Evolutionary conservation across 2,113 vertebrate species (phyloP).

Genomic region (Falco punctatus): DNA sequence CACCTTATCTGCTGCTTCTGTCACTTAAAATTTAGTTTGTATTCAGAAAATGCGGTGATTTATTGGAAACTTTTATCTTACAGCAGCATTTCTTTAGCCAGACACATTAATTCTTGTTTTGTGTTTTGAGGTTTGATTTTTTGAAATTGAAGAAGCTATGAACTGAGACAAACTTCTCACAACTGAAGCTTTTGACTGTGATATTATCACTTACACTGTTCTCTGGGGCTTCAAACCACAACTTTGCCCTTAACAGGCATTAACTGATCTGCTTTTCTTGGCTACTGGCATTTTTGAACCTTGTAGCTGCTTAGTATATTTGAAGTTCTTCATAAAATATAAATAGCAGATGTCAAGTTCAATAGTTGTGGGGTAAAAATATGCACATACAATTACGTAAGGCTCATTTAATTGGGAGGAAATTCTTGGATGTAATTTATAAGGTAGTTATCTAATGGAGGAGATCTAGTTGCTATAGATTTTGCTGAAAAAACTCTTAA

Average conservation of each 20-base stretch:
- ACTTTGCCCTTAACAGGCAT: neutral
- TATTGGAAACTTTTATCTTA: neutral
- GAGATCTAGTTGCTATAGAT: neutral
- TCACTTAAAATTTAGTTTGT: neutral
- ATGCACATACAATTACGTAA: neutral
- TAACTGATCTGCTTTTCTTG: neutral
- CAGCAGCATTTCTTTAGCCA: neutral
- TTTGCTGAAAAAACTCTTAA: neutral
- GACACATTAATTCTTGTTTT: neutral
- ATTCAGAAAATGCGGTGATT: neutral
- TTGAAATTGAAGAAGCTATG: conserved; percentile 24
- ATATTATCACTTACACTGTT: neutral
- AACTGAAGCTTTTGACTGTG: neutral
- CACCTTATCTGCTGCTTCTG: neutral
- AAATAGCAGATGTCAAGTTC: conserved; percentile 6
- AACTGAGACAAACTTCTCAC: neutral
- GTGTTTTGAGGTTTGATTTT: conserved; percentile 1
- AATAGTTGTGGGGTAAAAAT: neutral
- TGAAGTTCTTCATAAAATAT: neutral
- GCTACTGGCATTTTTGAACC: neutral
- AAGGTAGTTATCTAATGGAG: neutral
- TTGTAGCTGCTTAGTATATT: neutral
- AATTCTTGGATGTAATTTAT: conserved; percentile 21
- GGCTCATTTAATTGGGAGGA: neutral
- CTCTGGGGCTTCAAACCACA: neutral